Base-by-base conservation (phyloP, 1,140 invertebrate genomes). In the Triops longicaudatus region DNA sequence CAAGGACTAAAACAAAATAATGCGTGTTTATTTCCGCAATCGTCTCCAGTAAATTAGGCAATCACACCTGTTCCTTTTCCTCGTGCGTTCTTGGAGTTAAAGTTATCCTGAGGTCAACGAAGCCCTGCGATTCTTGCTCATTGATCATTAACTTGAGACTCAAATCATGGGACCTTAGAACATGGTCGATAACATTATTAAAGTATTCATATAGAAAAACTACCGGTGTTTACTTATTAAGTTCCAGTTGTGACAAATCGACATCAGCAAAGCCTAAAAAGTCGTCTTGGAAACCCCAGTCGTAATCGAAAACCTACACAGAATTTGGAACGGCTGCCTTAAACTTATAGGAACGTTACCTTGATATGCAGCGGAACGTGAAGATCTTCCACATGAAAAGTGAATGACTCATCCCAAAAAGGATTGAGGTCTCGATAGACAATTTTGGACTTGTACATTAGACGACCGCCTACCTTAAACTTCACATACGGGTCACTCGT, bases 401-500 rank as follows among this genome's bases (percentile, higher is more conserved):
- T 94, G 84, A 99, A 98, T 80, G 91, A 93, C 85, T 99, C 98
- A 83, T 98, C 92, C 97, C 97, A 99, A 75, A 91, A 86, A 41
- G 98, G 96, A 86, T 97, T 96, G 74, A 96, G 86, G 81, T 95
- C 93, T 79, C 94, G 88, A 83, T 93, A 91, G 80, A 98, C 92
- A 76, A 93, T 96, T 84, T 94, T 91, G 79, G 94, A 96, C 85
- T 98, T 98, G 86, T 98, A 95, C 78, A 98, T 88, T 80, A 98
- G 87, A 63, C 92, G 88, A 50, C 94, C 93, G 26, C 90, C 91
- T 73, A 92, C 88, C 86, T 96, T 97, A 85, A 99, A 98, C 87
- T 99, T 99, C 73, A 98, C 96, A 84, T 98, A 99, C 12, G 97
- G 97, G 88, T 99, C 97, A 84, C 96, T 98, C 43, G 94, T 92